Evolutionary conservation across 2,888 invertebrate species (phyloP), one percentile per base, ranked within the genome.

Genomic region (Macrosoma leucophasiata): DNA sequence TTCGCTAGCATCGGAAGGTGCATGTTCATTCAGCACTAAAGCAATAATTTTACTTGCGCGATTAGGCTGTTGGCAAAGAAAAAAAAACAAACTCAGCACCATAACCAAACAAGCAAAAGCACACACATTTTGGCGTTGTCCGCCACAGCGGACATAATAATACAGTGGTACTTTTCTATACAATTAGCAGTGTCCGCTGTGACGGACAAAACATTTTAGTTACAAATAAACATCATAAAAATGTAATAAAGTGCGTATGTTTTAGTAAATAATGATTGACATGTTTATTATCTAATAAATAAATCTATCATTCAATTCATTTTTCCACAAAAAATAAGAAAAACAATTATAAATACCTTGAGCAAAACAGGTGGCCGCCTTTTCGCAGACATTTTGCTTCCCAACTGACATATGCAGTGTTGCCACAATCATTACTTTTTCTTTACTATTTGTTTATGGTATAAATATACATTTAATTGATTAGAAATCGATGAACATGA

Each of bases 11-110:
- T 21, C 21, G 21, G 21, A 21, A 21, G 6, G 17, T 31, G 18
- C 23, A 31, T 18, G 23, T 17, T 24, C 23, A 27, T 33, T 26
- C 21, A 22, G 29, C 13, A 22, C 29, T 30, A 22, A 30, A 22
- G 29, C 29, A 21, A 30, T 30, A 30, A 30, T 30, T 30, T 22
- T 29, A 21, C 22, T 29, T 13, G 22, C 22, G 22, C 29, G 29
- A 14, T 22, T 30, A 29, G 21, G 29, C 29, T 22, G 22, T 30
- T 30, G 29, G 22, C 29, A 30, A 30, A 30, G 17, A 30, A 22
- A 30, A 30, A 30, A 14, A 30, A 30, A 9, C 22, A 32, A 32
- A 25, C 11, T 21, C 21, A 21, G 21, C 10, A 21, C 21, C 21
- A 21, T 21, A 21, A 21, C 21, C 21, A 21, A 21, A 21, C 21